Conservation (phyloP, 1,140 invertebrate genomes). For the Neoseiulus cucumeris region DNA sequence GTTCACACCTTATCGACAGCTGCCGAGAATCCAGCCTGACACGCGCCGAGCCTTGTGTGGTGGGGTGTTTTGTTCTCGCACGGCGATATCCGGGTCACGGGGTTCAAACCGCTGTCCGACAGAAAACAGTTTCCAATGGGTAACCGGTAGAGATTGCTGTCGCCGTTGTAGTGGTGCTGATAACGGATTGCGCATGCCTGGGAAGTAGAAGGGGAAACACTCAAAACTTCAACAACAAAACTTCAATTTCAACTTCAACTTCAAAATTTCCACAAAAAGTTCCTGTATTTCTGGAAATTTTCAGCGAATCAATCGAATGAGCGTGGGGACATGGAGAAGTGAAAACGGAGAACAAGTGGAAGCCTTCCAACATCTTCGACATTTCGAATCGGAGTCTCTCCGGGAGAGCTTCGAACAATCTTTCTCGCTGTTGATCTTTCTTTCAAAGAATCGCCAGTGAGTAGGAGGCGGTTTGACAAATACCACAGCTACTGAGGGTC, state of each 20-base stretch:
- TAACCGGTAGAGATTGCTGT: neutral
- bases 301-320: neutral
- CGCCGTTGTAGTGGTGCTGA: neutral
- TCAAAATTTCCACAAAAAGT: neutral
- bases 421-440: no score
- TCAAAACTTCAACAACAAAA: neutral
- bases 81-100: neutral
- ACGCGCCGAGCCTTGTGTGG: neutral
- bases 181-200: constrained; percentile 5
- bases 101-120: neutral
- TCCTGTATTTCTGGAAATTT: neutral
- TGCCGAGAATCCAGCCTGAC: constrained; percentile 7
- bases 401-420: no score
- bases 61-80: constrained; percentile 1
- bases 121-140: neutral
- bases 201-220: neutral
- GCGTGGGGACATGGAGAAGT: neutral
- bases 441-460: no score
- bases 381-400: no score
- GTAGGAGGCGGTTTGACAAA: no score
- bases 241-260: neutral
- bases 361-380: no score
- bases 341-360: no score
- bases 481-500: no score
- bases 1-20: neutral